phyloP scores from a whole-genome alignment of 2,113 vertebrate genomes.

The Lamprologus sp. region DNA sequence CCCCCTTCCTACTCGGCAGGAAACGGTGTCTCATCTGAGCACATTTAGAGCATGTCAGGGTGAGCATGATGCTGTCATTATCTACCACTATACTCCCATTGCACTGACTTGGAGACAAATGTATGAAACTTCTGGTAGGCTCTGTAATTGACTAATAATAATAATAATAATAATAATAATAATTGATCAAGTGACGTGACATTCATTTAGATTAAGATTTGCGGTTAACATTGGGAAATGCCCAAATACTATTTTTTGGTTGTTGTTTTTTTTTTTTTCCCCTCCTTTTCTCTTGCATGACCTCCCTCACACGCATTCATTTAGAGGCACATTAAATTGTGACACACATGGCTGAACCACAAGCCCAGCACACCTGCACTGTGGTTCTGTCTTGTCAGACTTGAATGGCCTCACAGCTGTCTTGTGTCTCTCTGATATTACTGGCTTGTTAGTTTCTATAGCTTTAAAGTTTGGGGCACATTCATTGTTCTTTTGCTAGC shows the following conservation, averaged over 20 bases:
- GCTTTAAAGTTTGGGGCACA: neutral
- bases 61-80: neutral
- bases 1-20: neutral
- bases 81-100: neutral
- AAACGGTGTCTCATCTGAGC: neutral
- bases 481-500: neutral
- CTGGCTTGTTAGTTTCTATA: neutral
- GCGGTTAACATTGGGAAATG: neutral
- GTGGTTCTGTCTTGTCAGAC: neutral
- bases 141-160: neutral
- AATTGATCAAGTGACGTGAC: neutral
- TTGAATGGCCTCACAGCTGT: neutral
- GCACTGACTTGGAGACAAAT: neutral
- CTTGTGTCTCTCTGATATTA: neutral
- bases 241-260: neutral
- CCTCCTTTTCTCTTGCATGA: neutral
- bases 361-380: neutral
- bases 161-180: neutral
- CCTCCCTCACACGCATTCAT: neutral
- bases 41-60: neutral
- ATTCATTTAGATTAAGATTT: neutral
- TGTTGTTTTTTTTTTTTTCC: accelerated
- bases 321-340: neutral
- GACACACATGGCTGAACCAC: neutral
- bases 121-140: neutral